Percentiles rank a stretch among this genome's conserved stretches.
Conservation (phyloP, 1,140 invertebrate genomes). For the Steinernema khuongi region DNA sequence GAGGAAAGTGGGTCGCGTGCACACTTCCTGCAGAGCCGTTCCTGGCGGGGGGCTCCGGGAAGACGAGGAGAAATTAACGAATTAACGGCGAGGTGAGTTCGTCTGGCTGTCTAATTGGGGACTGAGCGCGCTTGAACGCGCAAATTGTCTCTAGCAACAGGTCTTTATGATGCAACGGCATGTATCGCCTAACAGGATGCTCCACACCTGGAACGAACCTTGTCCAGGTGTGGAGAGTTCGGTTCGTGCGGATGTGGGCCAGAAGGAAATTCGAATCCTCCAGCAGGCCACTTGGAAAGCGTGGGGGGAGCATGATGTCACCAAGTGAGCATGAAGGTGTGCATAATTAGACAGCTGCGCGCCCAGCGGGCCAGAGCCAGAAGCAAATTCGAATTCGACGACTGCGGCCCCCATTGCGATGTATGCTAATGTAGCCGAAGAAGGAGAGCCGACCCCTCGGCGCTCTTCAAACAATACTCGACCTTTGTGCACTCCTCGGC, state of each 20-base stretch:
- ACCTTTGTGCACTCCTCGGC: neutral
- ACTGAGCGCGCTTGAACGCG: neutral
- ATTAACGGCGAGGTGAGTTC: neutral
- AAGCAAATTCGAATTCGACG: too few relatives aligned
- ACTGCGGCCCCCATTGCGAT: too few relatives aligned
- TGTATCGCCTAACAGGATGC: neutral
- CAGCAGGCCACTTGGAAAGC: neutral
- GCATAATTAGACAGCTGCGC: too few relatives aligned
- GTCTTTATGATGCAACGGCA: constrained; percentile 6
- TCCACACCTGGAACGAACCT: neutral
- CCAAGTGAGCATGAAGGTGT: too few relatives aligned
- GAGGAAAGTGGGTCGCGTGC: neutral
- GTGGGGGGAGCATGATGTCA: neutral
- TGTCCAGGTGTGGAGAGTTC: constrained; percentile 1
- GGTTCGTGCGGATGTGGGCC: neutral
- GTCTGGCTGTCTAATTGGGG: neutral
- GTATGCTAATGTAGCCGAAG: neutral
- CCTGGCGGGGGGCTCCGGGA: neutral
- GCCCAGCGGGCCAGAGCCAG: too few relatives aligned
- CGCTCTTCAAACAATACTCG: constrained; percentile 12
- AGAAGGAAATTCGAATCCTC: neutral
- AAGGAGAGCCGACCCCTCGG: neutral
- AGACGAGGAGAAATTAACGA: neutral
- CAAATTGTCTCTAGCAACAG: constrained; percentile 4
- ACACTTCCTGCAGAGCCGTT: neutral